These are phyloP conservation scores for Hirudo medicinalis DNA, from an alignment of 1,140 invertebrate species.

Conservation along the genomic window DNA sequence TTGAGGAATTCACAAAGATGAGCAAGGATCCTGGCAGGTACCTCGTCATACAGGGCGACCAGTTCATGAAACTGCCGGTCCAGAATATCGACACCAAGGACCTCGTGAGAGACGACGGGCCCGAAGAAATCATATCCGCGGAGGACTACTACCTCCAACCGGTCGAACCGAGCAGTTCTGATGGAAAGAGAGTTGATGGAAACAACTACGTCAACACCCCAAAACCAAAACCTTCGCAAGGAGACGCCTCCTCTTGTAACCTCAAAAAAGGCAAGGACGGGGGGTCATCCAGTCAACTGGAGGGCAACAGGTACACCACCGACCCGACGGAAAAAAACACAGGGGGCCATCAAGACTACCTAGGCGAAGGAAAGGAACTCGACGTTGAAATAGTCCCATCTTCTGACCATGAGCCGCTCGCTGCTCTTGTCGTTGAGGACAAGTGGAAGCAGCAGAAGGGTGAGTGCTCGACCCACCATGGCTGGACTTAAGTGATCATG, in stretches of 20 bases:
- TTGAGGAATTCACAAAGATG: conserved; percentile 15
- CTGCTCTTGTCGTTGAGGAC: not conserved
- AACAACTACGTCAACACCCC: not conserved
- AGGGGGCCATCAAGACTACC: not conserved
- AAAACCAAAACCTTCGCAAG: no score
- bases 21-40: conserved; percentile 6
- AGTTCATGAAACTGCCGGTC: conserved; percentile 74
- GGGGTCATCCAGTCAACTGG: no score
- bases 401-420: not conserved
- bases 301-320: conserved; percentile 3
- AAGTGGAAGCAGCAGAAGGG: not conserved
- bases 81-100: conserved; percentile 80
- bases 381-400: not conserved
- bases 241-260: no score
- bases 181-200: not conserved
- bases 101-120: conserved; percentile 56
- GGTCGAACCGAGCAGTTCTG: not conserved
- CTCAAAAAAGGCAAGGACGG: not conserved
- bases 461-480: not conserved
- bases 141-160: conserved; percentile 7
- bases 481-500: not conserved
- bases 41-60: conserved; percentile 53
- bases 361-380: not conserved
- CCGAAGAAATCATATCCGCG: conserved; percentile 65
- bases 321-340: not conserved